phyloP scores from a whole-genome alignment of 2,113 vertebrate genomes.

The Zeus faber region DNA sequence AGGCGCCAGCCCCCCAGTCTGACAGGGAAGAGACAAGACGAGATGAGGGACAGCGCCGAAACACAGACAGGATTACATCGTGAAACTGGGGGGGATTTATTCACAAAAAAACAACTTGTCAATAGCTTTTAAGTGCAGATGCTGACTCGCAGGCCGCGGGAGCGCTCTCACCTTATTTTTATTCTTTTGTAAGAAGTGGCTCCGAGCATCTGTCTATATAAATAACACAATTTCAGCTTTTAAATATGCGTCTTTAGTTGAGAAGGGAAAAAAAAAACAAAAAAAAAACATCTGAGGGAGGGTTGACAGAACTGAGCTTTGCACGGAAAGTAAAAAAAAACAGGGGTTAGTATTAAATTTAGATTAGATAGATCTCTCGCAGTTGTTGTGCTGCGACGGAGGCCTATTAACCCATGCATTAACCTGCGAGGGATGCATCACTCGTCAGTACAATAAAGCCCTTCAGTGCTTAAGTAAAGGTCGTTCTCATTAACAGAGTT shows the following conservation, averaged over 20 bases:
- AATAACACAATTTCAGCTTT: neutral
- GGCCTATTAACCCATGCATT: no score
- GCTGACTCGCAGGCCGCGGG: neutral
- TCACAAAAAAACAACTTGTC: neutral
- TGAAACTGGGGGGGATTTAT: neutral
- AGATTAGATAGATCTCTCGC: no score
- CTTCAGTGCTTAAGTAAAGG: no score
- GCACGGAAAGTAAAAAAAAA: no score
- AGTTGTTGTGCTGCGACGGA: no score
- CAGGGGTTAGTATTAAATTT: neutral
- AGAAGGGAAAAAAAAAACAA: neutral
- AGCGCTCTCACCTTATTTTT: neutral
- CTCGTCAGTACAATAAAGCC: no score
- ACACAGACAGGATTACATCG: neutral
- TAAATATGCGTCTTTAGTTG: no score
- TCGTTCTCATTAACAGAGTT: no score
- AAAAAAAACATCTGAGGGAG: neutral
- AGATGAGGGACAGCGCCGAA: neutral
- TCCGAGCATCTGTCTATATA: neutral
- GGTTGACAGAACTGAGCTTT: neutral
- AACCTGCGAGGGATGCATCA: no score
- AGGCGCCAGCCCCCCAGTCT: neutral
- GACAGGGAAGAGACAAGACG: neutral
- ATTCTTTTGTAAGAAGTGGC: neutral
- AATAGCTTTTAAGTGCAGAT: neutral